Evolutionary conservation across 1,140 invertebrate genomes (phyloP), one percentile per base, ranked within the genome.

Genomic region (Zaprionus capensis): DNA sequence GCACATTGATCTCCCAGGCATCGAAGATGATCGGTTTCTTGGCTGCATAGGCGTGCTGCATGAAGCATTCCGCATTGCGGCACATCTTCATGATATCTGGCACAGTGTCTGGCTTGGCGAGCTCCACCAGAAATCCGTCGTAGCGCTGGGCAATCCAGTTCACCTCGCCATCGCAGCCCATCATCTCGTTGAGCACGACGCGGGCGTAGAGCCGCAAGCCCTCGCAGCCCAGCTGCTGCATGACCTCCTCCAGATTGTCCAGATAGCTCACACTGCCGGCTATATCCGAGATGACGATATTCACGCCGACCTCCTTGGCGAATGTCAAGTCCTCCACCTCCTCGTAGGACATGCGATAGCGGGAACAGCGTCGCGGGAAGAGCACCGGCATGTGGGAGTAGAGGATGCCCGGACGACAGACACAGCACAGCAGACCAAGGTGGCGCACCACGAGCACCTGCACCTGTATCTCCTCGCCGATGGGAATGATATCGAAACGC

Each of bases 301-400:
- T 90, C 2, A 92, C 51, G 7, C 91, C 91, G 26, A 83, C 84
- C 46, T 91, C 90, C 2, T 78, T 79, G 20, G 80, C 79, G 51
- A 92, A 92, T 4, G 91, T 91, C 5, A 92, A 62, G 26, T 92
- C 91, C 69, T 92, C 91, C 6, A 92, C 51, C 46, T 92, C 91
- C 55, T 92, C 91, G 28, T 81, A 73, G 5, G 91, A 92, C 1
- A 91, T 20, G 4, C 58, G 67, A 61, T 64, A 82, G 0, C 71
- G 76, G 2, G 57, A 31, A 53, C 91, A 92, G 5, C 80, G 76
- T 1, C 58, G 26, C 0, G 91, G 91, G 3, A 92, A 88, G 1
- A 86, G 59, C 6, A 92, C 91, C 0, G 91, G 91, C 81, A 91
- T 78, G 20, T 58, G 71, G 22, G 91, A 84, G 9, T 5, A 36